Evolutionary conservation across 1,140 invertebrate species (phyloP), one percentile per base, ranked within the genome.

Genomic region (Holotrichia oblita): DNA sequence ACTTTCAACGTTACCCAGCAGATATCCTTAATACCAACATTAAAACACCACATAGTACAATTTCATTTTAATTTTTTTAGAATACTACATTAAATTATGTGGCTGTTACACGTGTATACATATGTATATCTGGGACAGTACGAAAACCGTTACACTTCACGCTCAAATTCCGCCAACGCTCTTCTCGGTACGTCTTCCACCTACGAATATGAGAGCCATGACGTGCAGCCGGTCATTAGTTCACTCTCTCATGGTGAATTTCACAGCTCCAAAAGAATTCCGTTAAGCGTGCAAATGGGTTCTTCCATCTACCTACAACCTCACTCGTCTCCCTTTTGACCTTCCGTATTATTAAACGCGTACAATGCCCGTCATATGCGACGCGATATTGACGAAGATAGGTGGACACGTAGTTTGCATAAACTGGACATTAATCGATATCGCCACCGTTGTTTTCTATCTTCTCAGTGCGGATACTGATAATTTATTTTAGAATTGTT

Each of bases 391-490:
- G 61, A 69, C 22, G 61, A 69, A 69, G 61, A 14, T 22, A 14
- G 61, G 61, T 9, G 3, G 22, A 34, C 61, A 69, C 22, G 61
- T 69, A 22, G 61, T 69, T 69, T 69, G 61, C 61, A 22, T 69
- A 69, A 69, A 69, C 61, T 69, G 61, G 61, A 69, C 22, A 9
- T 22, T 27, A 69, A 69, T 69, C 61, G 61, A 69, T 69, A 69
- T 22, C 10, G 14, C 22, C 24, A 27, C 22, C 10, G 61, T 69
- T 34, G 27, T 34, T 34, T 34, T 34, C 27, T 34, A 34, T 34
- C 27, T 4, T 34, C 4, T 34, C 27, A 34, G 27, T 4, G 27
- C n/a, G n/a, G n/a, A n/a, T n/a, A n/a, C n/a, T n/a, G n/a, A n/a
- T n/a, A n/a, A n/a, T n/a, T n/a, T n/a, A n/a, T n/a, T n/a, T n/a